A percentile compares a stretch with the other conserved stretches of the same genome.
These are phyloP conservation scores for Odontomyia ornata DNA, from an alignment of 2,888 invertebrate genomes.

Conservation along the genomic window DNA sequence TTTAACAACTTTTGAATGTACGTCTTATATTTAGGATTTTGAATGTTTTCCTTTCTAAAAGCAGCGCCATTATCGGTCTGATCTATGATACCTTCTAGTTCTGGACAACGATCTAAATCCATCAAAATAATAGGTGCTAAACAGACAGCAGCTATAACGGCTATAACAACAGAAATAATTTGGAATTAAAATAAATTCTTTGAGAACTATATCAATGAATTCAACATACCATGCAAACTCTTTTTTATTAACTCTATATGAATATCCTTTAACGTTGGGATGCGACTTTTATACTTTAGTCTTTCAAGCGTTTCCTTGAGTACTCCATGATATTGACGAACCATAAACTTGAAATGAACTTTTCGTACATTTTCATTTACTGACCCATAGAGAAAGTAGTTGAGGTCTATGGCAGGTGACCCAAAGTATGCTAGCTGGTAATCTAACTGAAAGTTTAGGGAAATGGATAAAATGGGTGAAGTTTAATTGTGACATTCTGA, in stretches of 20 bases:
- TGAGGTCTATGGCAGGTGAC: constrained; percentile 61
- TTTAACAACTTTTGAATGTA: constrained; percentile 60
- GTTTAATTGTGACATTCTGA: background rate
- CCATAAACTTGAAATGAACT: constrained; percentile 59
- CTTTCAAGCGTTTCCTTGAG: constrained; percentile 58
- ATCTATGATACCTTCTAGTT: constrained; percentile 48
- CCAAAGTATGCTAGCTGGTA: constrained; percentile 62
- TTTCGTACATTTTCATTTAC: constrained; percentile 61
- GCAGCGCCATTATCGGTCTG: constrained; percentile 57
- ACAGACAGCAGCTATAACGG: constrained; percentile 61
- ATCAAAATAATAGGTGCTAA: constrained; percentile 61
- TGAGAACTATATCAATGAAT: background rate
- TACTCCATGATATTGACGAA: constrained; percentile 59
- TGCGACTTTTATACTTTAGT: constrained; percentile 57
- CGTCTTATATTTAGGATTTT: constrained; percentile 60
- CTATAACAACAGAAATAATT: constrained; percentile 59
- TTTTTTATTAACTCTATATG: constrained; percentile 60
- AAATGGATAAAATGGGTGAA: background rate
- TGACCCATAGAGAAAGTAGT: constrained; percentile 61
- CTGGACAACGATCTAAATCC: constrained; percentile 52
- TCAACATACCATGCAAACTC: constrained; percentile 59
- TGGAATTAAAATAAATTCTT: background rate
- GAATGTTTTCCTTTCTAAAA: constrained; percentile 59
- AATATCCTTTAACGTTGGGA: constrained; percentile 61
- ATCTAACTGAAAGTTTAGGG: constrained; percentile 56